Base-by-base conservation (phyloP, 2,797 vertebrate species). In the Chaetophractus vellerosus region DNA sequence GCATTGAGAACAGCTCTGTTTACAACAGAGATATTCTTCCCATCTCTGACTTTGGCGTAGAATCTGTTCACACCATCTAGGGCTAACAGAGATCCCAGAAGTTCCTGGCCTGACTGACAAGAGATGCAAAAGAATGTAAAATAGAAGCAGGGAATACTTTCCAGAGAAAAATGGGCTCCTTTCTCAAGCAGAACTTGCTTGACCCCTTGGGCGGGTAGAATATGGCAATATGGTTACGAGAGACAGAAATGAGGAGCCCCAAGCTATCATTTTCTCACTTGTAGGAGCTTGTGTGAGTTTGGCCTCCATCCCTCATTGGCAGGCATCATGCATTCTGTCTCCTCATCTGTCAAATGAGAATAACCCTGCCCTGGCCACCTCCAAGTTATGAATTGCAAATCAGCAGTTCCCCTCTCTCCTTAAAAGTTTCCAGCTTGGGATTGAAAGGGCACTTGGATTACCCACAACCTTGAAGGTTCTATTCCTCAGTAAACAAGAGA, bases 21-120 rank as follows among this genome's bases (percentile, higher is more conserved):
- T 24, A 66, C 9, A 79, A 18, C 48, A 50, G n/a, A 4, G 28
- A 24, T 14, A 0, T 80, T 88, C 48, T 63, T 90, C 81, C 89
- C 81, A 90, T 81, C 18, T 69, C 52, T 19, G 90, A 5, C 64
- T 68, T 91, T 94, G 45, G 88, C 69, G 71, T 16, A 12, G 21
- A 80, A 5, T 96, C 41, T 79, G 15, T 93, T 95, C 94, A 75
- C 95, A 88, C 26, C 93, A 57, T n/a, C 75, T 69, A 52, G 28
- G 19, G 84, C 86, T 97, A 91, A 96, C 94, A 92, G 94, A 85
- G 38, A 94, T 96, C 85, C 94, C 94, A 96, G 96, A 96, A 86
- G 41, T 18, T 88, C 48, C 90, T 97, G 94, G 90, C 69, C 64
- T 26, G 66, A 96, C 83, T n/a, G 92, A 90, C 48, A 88, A 61